Percentiles rank a stretch among this genome's conserved stretches.
These are phyloP conservation scores for Osmerus eperlanus DNA, from an alignment of 2,113 vertebrate species.

Conservation along the genomic window DNA sequence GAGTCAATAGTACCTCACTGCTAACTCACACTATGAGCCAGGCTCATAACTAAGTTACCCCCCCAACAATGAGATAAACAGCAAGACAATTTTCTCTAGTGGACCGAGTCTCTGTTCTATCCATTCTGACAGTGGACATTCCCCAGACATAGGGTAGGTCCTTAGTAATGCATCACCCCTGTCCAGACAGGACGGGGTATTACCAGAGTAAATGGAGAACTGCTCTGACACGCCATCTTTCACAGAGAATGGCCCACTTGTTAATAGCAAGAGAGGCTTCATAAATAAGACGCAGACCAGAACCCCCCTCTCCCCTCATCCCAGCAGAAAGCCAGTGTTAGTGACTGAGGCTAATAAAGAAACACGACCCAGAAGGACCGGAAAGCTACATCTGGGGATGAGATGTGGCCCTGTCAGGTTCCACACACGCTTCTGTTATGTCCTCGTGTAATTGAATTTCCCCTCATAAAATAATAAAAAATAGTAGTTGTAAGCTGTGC, in stretches of 20 bases:
- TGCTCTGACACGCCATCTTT: slow-evolving; percentile 35
- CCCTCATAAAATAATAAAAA: not conserved
- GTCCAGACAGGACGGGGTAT: slow-evolving; percentile 29
- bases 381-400: not conserved
- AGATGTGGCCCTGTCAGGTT: slow-evolving; percentile 5
- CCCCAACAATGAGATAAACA: slow-evolving; percentile 43
- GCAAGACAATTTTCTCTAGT: slow-evolving; percentile 32
- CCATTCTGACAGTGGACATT: slow-evolving; percentile 31
- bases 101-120: slow-evolving; percentile 24
- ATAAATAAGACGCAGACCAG: slow-evolving; percentile 32
- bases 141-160: not conserved
- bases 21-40: slow-evolving; percentile 1
- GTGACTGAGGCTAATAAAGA: slow-evolving; percentile 39
- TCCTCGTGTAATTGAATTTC: slow-evolving; percentile 2
- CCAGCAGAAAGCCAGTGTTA: not conserved
- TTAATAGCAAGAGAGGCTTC: slow-evolving; percentile 43
- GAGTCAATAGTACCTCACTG: not conserved
- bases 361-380: not conserved
- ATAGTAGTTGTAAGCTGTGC: not conserved
- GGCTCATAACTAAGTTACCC: not conserved
- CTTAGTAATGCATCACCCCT: slow-evolving; percentile 47
- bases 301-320: slow-evolving; percentile 18
- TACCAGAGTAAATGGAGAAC: slow-evolving; percentile 40
- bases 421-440: not conserved
- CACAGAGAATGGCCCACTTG: slow-evolving; percentile 35